Evolutionary conservation across 2,113 vertebrate genomes (phyloP), one percentile per base, ranked within the genome.

Genomic region (Corythoichthys haematopterus): DNA sequence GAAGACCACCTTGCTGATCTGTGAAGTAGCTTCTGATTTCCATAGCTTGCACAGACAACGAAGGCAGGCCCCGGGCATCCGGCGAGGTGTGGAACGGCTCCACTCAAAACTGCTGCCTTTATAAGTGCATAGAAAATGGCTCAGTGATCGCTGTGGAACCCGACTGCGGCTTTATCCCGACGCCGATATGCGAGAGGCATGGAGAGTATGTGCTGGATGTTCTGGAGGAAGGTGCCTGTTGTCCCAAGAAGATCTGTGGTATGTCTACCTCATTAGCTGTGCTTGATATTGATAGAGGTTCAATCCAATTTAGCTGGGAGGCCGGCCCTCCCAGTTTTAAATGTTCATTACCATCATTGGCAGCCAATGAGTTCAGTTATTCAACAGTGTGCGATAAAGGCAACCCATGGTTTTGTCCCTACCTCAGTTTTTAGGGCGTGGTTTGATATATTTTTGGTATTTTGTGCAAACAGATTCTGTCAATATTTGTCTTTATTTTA

Each of bases 11-110:
- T 13, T 57, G 43, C 9, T 28, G 10, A 14, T 65, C 1, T 37
- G 52, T 65, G 28, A 51, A 64, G 67, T 75, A 69, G 45, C 70
- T 55, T 64, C 53, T 71, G 53, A 3, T 52, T 52, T 74, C 16
- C 73, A n/a, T 52, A 99, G 97, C 91, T 2, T 99, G 97, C 76
- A 97, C 95, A 52, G 96, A 98, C 75, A 92, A 92, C 48, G 94
- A 93, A 63, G 95, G 92, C 6, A 89, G 88, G 3, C 95, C 96
- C 0, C 92, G 64, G 6, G 87, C 91, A 61, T 89, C 93, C 11
- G 96, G 93, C 11, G 96, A 99, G 79, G 78, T 93, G 78, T 99
- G 97, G 97, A 97, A 95, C 74, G 93, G 91, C 45, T 95, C 96
- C 6, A 7, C 75, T 38, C 93, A 91, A n/a, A 84, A 94, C 64